Conservation (phyloP, 2,888 invertebrate species). For the Tribolium freemani region DNA sequence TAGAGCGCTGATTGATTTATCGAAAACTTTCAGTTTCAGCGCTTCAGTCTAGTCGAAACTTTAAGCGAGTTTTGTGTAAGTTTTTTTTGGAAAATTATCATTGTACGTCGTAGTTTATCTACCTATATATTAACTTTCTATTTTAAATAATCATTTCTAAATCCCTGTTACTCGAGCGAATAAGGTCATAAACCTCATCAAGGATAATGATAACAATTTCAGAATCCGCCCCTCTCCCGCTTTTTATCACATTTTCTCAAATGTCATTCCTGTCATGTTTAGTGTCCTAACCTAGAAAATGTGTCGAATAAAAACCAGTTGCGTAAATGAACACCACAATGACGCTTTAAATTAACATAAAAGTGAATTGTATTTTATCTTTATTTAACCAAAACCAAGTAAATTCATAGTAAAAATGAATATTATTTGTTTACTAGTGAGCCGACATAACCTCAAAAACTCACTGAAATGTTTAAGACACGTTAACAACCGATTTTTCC, state of each 20-base stretch:
- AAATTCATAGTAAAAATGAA: constrained; percentile 45
- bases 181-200: not conserved
- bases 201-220: not conserved
- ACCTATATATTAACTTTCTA: too few species aligned
- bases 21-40: too few species aligned
- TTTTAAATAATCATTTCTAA: too few species aligned
- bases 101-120: too few species aligned
- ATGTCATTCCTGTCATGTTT: too few species aligned
- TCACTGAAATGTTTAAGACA: constrained; percentile 41
- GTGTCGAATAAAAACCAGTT: not conserved
- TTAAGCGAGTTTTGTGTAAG: too few species aligned
- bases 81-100: too few species aligned
- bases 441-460: constrained; percentile 49
- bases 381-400: not conserved
- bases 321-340: not conserved
- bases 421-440: constrained; percentile 49
- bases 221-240: not conserved
- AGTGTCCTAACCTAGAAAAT: not conserved
- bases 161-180: too few species aligned
- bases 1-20: too few species aligned
- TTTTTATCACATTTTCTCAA: not conserved
- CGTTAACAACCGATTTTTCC: constrained; percentile 13
- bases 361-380: not conserved
- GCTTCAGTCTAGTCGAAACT: too few species aligned
- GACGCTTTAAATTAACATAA: not conserved